phyloP scores from a whole-genome alignment of 2,888 invertebrate species.

The Cremastobaeus sp. region DNA sequence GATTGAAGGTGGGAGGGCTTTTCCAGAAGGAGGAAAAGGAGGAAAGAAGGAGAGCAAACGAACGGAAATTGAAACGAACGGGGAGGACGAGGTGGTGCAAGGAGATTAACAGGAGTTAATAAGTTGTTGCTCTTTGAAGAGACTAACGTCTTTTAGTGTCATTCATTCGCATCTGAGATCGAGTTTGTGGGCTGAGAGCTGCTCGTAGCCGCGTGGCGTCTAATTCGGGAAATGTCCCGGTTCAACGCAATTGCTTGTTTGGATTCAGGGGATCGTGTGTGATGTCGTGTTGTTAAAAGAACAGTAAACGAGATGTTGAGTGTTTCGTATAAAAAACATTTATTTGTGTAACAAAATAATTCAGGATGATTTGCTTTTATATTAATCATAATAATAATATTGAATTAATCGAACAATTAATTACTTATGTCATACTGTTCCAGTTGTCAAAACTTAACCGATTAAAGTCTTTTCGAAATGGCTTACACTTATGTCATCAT shows the following conservation, averaged over 20 bases:
- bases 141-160: conserved; percentile 56
- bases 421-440: conserved; percentile 24
- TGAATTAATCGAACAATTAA: no score
- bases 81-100: not conserved
- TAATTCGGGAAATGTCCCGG: conserved; percentile 56
- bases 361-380: conserved; percentile 8
- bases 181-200: conserved; percentile 74
- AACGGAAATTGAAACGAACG: not conserved
- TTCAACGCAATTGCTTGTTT: conserved; percentile 35
- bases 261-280: conserved; percentile 15
- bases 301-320: conserved; percentile 20
- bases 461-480: conserved; percentile 31
- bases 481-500: not conserved
- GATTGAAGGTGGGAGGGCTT: conserved; percentile 1
- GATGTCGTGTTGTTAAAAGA: conserved; percentile 9
- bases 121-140: conserved; percentile 36
- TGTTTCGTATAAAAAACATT: conserved; percentile 45
- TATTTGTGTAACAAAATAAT: conserved; percentile 49
- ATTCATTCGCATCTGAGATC: conserved; percentile 70
- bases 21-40: conserved; percentile 1
- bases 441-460: conserved; percentile 27
- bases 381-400: conserved; percentile 11
- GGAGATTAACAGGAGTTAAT: not conserved
- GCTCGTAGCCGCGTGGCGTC: conserved; percentile 64
- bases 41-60: not conserved